phyloP scores from a whole-genome alignment of 1,140 invertebrate species.

The Archegozetes longisetosus region DNA sequence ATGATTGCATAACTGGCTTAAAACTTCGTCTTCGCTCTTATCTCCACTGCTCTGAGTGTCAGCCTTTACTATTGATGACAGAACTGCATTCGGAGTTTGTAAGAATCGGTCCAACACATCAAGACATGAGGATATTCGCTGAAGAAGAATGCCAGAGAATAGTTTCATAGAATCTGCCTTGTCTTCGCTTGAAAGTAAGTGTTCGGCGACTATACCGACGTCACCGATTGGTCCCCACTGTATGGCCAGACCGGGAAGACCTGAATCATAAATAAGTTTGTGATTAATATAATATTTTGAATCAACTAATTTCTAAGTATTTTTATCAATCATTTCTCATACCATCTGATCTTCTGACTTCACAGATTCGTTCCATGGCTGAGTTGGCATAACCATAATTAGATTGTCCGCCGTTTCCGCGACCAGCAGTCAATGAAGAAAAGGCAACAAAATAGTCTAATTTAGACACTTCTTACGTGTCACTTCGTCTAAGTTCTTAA shows the following conservation, averaged over 20 bases:
- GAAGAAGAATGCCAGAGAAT: slow-evolving; percentile 78
- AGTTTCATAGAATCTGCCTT: slow-evolving; percentile 68
- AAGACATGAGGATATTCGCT: slow-evolving; percentile 75
- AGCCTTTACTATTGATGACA: slow-evolving; percentile 8
- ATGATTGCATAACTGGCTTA: slow-evolving; percentile 62
- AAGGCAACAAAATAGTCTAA: slow-evolving; percentile 86
- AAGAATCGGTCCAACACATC: slow-evolving; percentile 69
- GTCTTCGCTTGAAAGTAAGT: slow-evolving; percentile 58
- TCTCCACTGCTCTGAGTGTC: slow-evolving; percentile 34
- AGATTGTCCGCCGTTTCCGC: slow-evolving; percentile 80
- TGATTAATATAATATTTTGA: slow-evolving; percentile 57
- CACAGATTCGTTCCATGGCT: slow-evolving; percentile 68
- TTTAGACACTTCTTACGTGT: slow-evolving; percentile 54
- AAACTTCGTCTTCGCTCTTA: slow-evolving; percentile 35
- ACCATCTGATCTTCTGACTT: slow-evolving; percentile 37
- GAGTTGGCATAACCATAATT: slow-evolving; percentile 94
- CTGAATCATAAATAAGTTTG: slow-evolving; percentile 74
- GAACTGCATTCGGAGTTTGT: slow-evolving; percentile 49
- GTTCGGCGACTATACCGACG: slow-evolving; percentile 82
- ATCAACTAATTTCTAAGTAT: slow-evolving; percentile 31
- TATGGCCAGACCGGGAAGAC: slow-evolving; percentile 58
- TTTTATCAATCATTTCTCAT: slow-evolving; percentile 59
- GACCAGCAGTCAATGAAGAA: slow-evolving; percentile 80
- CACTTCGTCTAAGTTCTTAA: slow-evolving; percentile 52
- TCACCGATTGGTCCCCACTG: slow-evolving; percentile 97